Evolutionary conservation across 2,888 invertebrate species (phyloP).

Genomic region (Acanthosoma haemorrhoidale): DNA sequence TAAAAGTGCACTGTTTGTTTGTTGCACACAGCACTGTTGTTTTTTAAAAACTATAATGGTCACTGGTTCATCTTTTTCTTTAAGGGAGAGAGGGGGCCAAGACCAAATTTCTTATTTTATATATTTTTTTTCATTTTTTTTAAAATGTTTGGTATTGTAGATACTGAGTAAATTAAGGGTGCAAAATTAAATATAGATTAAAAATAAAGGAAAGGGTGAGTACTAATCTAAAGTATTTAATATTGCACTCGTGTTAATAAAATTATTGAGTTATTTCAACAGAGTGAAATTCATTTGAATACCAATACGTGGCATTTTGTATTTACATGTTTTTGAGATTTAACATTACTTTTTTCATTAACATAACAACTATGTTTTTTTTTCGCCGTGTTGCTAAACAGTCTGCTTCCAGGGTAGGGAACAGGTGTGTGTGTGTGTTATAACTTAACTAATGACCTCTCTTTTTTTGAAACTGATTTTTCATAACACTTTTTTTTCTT

Average conservation of each 20-base stretch:
- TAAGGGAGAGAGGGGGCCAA: background rate
- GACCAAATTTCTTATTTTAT: background rate
- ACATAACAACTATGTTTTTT: slow-evolving; percentile 4
- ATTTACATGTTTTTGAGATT: background rate
- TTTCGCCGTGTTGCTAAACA: background rate
- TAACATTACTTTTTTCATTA: slow-evolving; percentile 9
- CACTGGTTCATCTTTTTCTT: slow-evolving; percentile 11
- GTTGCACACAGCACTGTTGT: slow-evolving; percentile 36
- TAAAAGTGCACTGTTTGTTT: slow-evolving; percentile 37
- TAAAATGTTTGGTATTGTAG: slow-evolving; percentile 23
- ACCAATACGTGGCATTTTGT: slow-evolving; percentile 37
- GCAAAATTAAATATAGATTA: slow-evolving; percentile 20
- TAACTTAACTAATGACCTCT: slow-evolving; percentile 7
- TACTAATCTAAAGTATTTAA: slow-evolving; percentile 19
- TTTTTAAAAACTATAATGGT: slow-evolving; percentile 26
- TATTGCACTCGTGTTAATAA: slow-evolving; percentile 17
- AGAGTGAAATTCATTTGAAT: slow-evolving; percentile 39
- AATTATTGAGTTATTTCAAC: background rate
- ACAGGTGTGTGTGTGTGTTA: slow-evolving; percentile 18
- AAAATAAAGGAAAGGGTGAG: background rate
- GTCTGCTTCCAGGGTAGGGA: background rate
- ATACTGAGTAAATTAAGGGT: slow-evolving; percentile 6
- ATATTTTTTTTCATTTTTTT: background rate
- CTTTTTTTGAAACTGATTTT: background rate
- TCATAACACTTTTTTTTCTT: background rate